Conservation (phyloP, 2,888 invertebrate species). For the Gerosis bhagava region DNA sequence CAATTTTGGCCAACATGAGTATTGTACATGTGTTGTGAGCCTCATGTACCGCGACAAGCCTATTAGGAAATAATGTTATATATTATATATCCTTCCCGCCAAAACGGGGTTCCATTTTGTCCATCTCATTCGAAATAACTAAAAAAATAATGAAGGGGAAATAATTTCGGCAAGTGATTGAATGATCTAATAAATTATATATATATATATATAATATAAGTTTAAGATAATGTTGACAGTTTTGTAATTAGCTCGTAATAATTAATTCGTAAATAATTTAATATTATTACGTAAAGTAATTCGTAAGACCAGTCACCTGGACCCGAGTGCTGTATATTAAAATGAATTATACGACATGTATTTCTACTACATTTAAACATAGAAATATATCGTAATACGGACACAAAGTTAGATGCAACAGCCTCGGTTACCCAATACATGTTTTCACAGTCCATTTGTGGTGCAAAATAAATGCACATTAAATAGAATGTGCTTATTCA, state of each 20-base stretch:
- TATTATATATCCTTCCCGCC: neutral
- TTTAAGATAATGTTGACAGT: too few relatives aligned
- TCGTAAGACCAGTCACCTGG: slow-evolving; percentile 41
- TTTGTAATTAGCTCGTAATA: too few relatives aligned
- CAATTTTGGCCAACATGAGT: slow-evolving; percentile 76
- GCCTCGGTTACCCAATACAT: slow-evolving; percentile 48
- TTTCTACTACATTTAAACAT: slow-evolving; percentile 46
- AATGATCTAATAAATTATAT: too few relatives aligned
- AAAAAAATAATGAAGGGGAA: too few relatives aligned
- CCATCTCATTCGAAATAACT: too few relatives aligned
- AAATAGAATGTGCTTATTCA: too few relatives aligned
- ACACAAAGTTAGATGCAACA: slow-evolving; percentile 55
- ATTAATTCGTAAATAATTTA: too few relatives aligned
- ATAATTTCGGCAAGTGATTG: too few relatives aligned
- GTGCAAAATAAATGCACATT: slow-evolving; percentile 33
- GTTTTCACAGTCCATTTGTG: slow-evolving; percentile 12
- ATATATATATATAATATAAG: too few relatives aligned
- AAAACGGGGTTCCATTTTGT: too few relatives aligned
- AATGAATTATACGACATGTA: slow-evolving; percentile 44
- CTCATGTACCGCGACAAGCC: slow-evolving; percentile 27
- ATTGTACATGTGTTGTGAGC: slow-evolving; percentile 45
- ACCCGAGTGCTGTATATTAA: slow-evolving; percentile 53
- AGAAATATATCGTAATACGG: slow-evolving; percentile 47
- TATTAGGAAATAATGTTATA: neutral
- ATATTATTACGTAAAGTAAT: too few relatives aligned